These are phyloP conservation scores for Protobothrops flavoviridis DNA, from an alignment of 2,113 vertebrate species.

Conservation along the genomic window DNA sequence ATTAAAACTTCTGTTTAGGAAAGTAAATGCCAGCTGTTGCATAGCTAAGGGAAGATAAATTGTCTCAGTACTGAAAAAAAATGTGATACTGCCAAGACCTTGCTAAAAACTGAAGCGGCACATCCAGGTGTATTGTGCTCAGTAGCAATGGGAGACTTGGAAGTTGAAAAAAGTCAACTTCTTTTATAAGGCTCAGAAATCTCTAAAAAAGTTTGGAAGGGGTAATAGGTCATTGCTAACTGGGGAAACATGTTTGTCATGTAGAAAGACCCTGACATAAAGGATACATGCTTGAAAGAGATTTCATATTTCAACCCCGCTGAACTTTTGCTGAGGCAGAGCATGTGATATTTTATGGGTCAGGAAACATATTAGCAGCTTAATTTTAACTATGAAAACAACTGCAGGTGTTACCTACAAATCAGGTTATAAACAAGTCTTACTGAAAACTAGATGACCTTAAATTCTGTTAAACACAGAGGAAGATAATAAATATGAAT, in stretches of 20 bases:
- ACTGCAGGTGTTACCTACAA: neutral
- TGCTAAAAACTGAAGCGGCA: neutral
- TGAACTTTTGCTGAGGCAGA: neutral
- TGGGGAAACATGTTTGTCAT: neutral
- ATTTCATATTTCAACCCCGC: neutral
- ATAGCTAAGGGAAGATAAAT: constrained; percentile 42
- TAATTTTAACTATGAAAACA: neutral
- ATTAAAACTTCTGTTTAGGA: constrained; percentile 50
- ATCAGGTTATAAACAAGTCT: neutral
- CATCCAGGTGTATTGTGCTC: constrained; percentile 11
- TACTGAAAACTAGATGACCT: neutral
- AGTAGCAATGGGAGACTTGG: neutral
- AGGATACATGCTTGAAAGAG: neutral
- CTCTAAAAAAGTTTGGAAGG: neutral
- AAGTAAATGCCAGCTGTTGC: constrained; percentile 62
- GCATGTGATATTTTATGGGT: neutral
- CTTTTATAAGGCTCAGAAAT: neutral
- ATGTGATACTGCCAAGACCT: neutral
- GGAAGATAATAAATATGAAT: neutral
- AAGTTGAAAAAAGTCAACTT: neutral
- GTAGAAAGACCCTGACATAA: neutral
- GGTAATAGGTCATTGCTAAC: neutral
- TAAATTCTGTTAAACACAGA: neutral
- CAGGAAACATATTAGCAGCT: neutral
- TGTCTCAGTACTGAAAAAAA: constrained; percentile 24